Evolutionary conservation across 2,888 invertebrate species (phyloP).

Genomic region (Cylloceria caligata): DNA sequence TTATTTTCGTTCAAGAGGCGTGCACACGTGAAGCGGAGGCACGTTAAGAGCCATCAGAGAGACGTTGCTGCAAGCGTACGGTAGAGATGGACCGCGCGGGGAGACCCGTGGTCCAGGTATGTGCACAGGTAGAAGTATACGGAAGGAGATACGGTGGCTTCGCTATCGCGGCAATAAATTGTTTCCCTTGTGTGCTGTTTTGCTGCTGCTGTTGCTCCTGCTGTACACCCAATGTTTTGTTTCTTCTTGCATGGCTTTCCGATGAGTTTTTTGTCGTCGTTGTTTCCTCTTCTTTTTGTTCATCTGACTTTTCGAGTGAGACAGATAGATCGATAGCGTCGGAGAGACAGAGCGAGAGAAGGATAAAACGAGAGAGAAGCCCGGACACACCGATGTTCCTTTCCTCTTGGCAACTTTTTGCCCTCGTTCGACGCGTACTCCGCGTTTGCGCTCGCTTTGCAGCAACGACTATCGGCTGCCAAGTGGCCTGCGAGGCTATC

Average conservation of each 20-base stretch:
- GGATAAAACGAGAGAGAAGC: slow-evolving; percentile 2
- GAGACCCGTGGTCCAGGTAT: slow-evolving; percentile 44
- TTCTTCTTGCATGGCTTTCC: slow-evolving; percentile 53
- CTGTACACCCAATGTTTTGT: slow-evolving; percentile 49
- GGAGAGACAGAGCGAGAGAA: slow-evolving; percentile 31
- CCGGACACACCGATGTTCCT: slow-evolving; percentile 43
- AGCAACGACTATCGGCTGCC: slow-evolving; percentile 59
- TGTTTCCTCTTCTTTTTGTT: slow-evolving; percentile 35
- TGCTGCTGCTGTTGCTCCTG: slow-evolving; percentile 46
- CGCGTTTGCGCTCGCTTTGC: slow-evolving; percentile 59
- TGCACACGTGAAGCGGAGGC: slow-evolving; percentile 44
- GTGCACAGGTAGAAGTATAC: slow-evolving; percentile 69
- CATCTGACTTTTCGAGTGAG: slow-evolving; percentile 42
- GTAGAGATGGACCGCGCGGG: slow-evolving; percentile 20
- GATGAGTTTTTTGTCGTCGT: slow-evolving; percentile 47
- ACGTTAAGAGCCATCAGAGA: slow-evolving; percentile 65
- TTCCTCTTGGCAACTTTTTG: slow-evolving; percentile 64
- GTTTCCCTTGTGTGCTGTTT: slow-evolving; percentile 71
- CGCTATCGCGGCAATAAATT: slow-evolving; percentile 80
- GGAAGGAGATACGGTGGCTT: slow-evolving; percentile 77
- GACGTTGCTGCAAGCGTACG: slow-evolving; percentile 21
- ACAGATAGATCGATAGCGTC: slow-evolving; percentile 34
- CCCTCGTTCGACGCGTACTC: slow-evolving; percentile 61
- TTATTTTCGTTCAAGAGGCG: slow-evolving; percentile 50
- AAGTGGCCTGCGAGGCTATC: slow-evolving; percentile 56